A percentile compares a stretch with the other conserved stretches of the same genome.
Evolutionary conservation across 2,113 vertebrate genomes (phyloP).

Genomic region (Zosterops lateralis): DNA sequence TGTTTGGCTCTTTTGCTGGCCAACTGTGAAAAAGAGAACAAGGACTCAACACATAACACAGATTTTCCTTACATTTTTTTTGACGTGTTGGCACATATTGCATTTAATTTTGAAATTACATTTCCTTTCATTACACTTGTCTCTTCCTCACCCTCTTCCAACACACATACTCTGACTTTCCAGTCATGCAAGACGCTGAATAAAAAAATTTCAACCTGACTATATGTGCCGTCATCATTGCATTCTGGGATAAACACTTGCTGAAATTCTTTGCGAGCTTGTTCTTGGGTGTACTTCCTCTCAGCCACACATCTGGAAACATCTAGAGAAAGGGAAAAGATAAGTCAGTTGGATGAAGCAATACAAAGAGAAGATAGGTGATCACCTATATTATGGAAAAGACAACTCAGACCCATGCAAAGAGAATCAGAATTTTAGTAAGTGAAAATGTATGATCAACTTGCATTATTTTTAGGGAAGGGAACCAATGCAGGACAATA

Average conservation of each 20-base stretch:
- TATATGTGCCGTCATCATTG: slow-evolving; percentile 93
- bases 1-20: neutral
- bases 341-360: neutral
- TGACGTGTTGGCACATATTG: neutral
- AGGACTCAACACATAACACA: neutral
- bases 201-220: slow-evolving; percentile 80
- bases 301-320: slow-evolving; percentile 95
- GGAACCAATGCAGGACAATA: neutral
- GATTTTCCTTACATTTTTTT: neutral
- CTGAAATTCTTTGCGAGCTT: slow-evolving; percentile 92
- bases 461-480: neutral
- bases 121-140: neutral
- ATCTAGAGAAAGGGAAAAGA: slow-evolving; percentile 72
- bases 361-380: neutral
- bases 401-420: accelerated
- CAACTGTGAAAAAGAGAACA: neutral
- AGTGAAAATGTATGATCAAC: neutral
- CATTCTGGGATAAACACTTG: slow-evolving; percentile 97
- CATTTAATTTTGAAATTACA: neutral
- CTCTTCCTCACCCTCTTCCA: neutral
- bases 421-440: neutral
- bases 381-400: neutral
- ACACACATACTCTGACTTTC: neutral
- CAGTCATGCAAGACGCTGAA: neutral
- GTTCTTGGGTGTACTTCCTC: slow-evolving; percentile 96